Conservation (phyloP, 2,888 invertebrate genomes). For the Terebella lapidaria region DNA sequence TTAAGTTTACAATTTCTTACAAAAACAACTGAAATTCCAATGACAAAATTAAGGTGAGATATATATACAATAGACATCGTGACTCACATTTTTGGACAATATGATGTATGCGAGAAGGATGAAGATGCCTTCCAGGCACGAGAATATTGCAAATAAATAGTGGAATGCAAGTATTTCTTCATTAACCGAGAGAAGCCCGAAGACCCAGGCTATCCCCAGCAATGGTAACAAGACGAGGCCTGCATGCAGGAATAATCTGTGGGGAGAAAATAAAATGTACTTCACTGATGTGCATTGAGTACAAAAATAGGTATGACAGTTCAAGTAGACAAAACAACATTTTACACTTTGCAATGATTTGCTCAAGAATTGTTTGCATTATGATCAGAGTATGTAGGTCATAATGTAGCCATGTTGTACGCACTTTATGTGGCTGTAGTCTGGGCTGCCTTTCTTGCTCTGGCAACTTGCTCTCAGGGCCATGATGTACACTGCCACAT, state of each 20-base stretch:
- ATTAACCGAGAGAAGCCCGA: conserved; percentile 73
- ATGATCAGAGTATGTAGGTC: no score
- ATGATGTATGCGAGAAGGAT: conserved; percentile 82
- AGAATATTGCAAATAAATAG: conserved; percentile 71
- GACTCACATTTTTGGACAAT: conserved; percentile 72
- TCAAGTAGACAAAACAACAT: neutral
- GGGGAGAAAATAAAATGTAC: no score
- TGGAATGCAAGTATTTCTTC: conserved; percentile 70
- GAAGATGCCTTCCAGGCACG: conserved; percentile 75
- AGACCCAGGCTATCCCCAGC: conserved; percentile 79
- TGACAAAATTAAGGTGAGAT: no score
- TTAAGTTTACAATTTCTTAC: no score
- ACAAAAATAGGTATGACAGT: no score
- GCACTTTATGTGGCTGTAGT: conserved; percentile 59
- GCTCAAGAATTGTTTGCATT: no score
- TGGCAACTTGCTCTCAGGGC: conserved; percentile 88
- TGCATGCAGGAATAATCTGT: conserved; percentile 75
- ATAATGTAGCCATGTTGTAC: no score
- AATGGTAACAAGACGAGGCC: conserved; percentile 82
- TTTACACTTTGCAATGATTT: no score
- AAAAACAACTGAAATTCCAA: no score
- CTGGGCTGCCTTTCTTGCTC: conserved; percentile 74
- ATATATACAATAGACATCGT: no score
- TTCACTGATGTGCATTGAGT: no score
- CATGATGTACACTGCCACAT: conserved; percentile 74